Conservation (phyloP, 2,888 invertebrate species). For the Leptodirus hochenwartii region DNA sequence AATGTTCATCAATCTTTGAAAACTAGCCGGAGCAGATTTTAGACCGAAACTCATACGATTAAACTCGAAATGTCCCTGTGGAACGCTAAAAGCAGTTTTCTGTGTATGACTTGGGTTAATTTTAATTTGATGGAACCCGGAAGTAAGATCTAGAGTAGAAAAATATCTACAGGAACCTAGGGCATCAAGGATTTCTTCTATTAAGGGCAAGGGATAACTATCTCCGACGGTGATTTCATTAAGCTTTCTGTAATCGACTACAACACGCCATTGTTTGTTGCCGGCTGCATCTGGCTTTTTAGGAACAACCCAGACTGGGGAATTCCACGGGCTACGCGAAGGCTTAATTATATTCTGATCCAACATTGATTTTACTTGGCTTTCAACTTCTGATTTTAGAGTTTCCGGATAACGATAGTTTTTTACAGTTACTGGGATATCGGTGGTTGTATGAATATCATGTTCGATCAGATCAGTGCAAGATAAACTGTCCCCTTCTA, state of each 20-base stretch:
- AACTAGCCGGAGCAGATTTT: slow-evolving; percentile 16
- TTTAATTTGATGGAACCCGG: slow-evolving; percentile 20
- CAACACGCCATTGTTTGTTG: slow-evolving; percentile 14
- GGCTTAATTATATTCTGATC: slow-evolving; percentile 12
- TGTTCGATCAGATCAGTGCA: slow-evolving; percentile 15
- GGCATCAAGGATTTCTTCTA: slow-evolving; percentile 19
- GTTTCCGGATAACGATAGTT: slow-evolving; percentile 20
- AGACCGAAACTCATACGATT: slow-evolving; percentile 16
- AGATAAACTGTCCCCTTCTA: not conserved
- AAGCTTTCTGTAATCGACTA: slow-evolving; percentile 14
- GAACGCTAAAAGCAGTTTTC: slow-evolving; percentile 18
- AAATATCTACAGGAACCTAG: slow-evolving; percentile 18
- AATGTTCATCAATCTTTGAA: slow-evolving; percentile 15
- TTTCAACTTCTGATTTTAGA: slow-evolving; percentile 19
- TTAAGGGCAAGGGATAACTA: slow-evolving; percentile 18
- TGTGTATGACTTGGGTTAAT: slow-evolving; percentile 13
- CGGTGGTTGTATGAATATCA: slow-evolving; percentile 17
- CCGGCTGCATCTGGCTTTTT: slow-evolving; percentile 13
- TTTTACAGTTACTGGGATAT: no score
- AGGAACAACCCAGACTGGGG: slow-evolving; percentile 14
- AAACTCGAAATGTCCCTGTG: slow-evolving; percentile 17
- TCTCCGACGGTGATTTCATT: slow-evolving; percentile 18
- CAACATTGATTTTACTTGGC: slow-evolving; percentile 14
- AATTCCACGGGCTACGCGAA: slow-evolving; percentile 10
- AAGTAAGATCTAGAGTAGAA: slow-evolving; percentile 17